These are phyloP conservation scores for Brachylomia viminalis DNA, from an alignment of 2,888 invertebrate species.

Conservation along the genomic window DNA sequence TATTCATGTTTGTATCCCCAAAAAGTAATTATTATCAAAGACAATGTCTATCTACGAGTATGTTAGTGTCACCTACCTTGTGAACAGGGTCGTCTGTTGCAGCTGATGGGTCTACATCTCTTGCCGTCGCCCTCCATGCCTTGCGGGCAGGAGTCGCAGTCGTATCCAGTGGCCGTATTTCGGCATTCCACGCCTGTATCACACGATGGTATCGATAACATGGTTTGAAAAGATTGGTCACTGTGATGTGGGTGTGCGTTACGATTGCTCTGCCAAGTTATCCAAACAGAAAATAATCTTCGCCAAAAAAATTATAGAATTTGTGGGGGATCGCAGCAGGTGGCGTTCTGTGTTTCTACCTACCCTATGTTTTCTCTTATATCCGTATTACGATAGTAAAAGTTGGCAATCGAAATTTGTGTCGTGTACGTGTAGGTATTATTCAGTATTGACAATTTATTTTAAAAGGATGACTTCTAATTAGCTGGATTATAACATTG, in stretches of 20 bases:
- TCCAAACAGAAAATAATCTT: too few relatives aligned
- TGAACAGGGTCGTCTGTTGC: conserved; percentile 92
- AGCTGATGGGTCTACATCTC: conserved; percentile 92
- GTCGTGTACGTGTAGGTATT: too few relatives aligned
- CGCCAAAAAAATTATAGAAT: too few relatives aligned
- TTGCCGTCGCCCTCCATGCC: conserved; percentile 93
- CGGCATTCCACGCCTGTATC: conserved; percentile 92
- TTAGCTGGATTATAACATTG: neutral
- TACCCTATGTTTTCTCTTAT: too few relatives aligned
- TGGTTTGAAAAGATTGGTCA: neutral
- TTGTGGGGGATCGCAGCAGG: too few relatives aligned
- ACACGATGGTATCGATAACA: neutral
- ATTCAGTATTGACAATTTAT: neutral
- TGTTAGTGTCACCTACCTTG: conserved; percentile 80
- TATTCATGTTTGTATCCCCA: neutral
- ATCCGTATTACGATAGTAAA: neutral
- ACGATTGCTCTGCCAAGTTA: too few relatives aligned
- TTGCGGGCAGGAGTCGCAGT: conserved; percentile 95
- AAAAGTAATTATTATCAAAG: neutral
- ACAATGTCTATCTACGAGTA: neutral
- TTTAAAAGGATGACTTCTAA: neutral
- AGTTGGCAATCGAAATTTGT: neutral
- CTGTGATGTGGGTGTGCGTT: too few relatives aligned
- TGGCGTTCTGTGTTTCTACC: too few relatives aligned
- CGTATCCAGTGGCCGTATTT: conserved; percentile 94